phyloP scores from a whole-genome alignment of 2,113 vertebrate species.

The Mesembrinibis cayennensis region DNA sequence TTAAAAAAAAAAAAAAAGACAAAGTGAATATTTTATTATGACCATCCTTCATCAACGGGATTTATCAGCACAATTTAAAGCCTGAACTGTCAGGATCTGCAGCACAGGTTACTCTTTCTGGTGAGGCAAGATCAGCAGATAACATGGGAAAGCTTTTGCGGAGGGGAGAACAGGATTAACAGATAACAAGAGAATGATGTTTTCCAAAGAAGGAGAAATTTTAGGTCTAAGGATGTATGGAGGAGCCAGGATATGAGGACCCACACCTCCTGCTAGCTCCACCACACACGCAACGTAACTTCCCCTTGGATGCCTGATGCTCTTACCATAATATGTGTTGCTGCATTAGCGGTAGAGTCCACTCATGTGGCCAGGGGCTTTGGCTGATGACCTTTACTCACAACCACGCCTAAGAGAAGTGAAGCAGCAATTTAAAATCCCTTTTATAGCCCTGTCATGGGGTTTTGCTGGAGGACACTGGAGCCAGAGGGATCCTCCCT shows the following conservation, averaged over 20 bases:
- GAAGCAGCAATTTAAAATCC: not conserved
- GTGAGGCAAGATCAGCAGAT: not conserved
- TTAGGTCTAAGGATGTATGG: not conserved
- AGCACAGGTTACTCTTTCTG: not conserved
- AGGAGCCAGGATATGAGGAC: not conserved
- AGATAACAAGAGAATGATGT: accelerated
- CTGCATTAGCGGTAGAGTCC: not conserved
- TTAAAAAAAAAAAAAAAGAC: not conserved
- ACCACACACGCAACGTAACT: not conserved
- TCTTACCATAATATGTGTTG: accelerated
- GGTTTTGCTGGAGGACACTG: not conserved
- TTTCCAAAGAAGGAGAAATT: not conserved
- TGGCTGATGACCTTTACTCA: not conserved
- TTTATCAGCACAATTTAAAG: not conserved
- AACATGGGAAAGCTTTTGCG: not conserved
- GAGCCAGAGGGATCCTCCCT: not conserved
- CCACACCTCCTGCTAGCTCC: not conserved
- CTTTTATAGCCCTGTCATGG: not conserved
- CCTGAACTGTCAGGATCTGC: not conserved
- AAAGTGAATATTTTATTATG: not conserved
- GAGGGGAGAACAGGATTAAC: not conserved
- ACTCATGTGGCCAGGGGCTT: not conserved
- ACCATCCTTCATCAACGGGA: not conserved
- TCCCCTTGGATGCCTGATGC: not conserved
- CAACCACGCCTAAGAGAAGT: not conserved